Percentiles rank a stretch among this genome's conserved stretches.
Evolutionary conservation across 92 coral and sea anemone genomes (phyloP).

Genomic region (Galaxea fascicularis): DNA sequence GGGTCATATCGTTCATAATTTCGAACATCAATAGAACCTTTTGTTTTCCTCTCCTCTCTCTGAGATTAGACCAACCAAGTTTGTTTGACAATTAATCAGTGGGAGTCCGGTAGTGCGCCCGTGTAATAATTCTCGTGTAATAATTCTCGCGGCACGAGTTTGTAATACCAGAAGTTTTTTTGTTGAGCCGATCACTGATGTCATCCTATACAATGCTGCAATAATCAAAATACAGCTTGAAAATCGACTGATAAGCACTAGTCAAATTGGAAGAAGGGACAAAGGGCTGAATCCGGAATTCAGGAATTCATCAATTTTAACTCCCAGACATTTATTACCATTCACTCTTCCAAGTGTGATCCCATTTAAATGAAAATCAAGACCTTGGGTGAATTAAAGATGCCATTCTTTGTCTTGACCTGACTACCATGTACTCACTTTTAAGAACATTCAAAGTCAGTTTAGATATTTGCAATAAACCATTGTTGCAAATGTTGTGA

Average conservation of each 20-base stretch:
- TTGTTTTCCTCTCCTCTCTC: constrained; percentile 23
- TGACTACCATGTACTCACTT: constrained; percentile 9
- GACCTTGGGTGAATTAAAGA: constrained; percentile 7
- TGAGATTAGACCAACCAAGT: constrained; percentile 24
- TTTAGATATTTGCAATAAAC: constrained; percentile 7
- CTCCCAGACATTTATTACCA: constrained; percentile 24
- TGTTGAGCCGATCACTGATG: not conserved
- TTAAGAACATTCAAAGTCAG: constrained; percentile 22
- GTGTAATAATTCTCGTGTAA: too few relatives aligned
- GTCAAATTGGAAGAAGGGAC: constrained; percentile 8
- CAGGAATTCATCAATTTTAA: constrained; percentile 27
- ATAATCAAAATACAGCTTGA: constrained; percentile 27
- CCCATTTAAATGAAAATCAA: not conserved
- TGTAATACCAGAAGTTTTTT: not conserved
- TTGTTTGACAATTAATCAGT: not conserved
- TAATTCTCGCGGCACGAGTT: too few relatives aligned
- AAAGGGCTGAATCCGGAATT: not conserved
- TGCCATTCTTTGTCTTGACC: constrained; percentile 23
- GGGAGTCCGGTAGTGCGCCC: constrained; percentile 1
- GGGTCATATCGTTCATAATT: constrained; percentile 16
- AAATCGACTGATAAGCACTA: constrained; percentile 9
- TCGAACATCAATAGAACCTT: constrained; percentile 8
- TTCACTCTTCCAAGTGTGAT: not conserved
- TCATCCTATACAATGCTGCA: too few relatives aligned
- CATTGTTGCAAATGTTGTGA: constrained; percentile 2